A percentile compares a stretch with the other conserved stretches of the same genome.
Evolutionary conservation across 2,113 vertebrate species (phyloP).

Genomic region (Fregetta grallaria): DNA sequence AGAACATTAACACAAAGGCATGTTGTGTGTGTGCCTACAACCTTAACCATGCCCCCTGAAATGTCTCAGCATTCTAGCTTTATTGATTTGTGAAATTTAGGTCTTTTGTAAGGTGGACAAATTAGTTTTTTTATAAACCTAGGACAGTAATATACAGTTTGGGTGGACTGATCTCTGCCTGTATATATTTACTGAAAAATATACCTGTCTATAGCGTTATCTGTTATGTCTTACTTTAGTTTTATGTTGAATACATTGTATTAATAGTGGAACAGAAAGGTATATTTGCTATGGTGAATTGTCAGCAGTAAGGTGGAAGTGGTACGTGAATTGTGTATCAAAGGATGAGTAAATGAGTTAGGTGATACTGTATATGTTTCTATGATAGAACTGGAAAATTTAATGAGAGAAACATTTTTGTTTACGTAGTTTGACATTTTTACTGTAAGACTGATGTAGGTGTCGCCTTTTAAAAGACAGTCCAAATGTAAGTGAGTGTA

Average conservation of each 20-base stretch:
- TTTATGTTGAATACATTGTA: background rate
- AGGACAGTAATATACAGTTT: background rate
- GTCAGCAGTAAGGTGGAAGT: background rate
- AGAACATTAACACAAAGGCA: background rate
- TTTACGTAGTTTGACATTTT: background rate
- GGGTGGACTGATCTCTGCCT: background rate
- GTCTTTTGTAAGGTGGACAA: background rate
- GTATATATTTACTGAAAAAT: fast-evolving
- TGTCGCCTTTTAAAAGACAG: background rate
- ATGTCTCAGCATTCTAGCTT: fast-evolving
- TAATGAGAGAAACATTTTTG: background rate
- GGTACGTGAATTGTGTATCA: background rate
- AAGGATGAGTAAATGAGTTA: background rate
- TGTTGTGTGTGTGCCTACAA: background rate
- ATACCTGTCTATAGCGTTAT: background rate
- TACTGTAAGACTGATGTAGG: background rate
- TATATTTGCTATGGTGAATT: background rate
- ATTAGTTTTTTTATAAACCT: background rate
- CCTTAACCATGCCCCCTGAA: background rate
- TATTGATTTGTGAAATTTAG: background rate
- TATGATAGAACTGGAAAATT: background rate
- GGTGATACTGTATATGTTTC: background rate
- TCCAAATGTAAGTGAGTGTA: background rate
- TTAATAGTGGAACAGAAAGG: background rate
- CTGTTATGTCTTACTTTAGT: background rate